Percentiles rank a stretch among this genome's conserved stretches.
Conservation (phyloP, 2,888 invertebrate genomes). For the Nowickia ferox region DNA sequence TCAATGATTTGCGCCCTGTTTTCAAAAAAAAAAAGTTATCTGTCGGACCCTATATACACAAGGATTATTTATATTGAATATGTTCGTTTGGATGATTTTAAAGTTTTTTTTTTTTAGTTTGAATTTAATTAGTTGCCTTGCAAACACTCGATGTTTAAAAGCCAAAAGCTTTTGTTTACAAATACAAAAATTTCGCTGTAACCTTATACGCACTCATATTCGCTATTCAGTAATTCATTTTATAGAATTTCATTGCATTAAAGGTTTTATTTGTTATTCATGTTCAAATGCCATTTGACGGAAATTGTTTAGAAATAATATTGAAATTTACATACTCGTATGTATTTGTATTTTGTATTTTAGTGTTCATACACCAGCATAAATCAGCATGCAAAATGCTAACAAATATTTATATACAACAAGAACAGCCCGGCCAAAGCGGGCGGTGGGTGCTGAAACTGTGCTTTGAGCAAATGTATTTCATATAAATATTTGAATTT, state of each 20-base stretch:
- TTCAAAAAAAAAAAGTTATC: too few species aligned
- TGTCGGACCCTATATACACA: too few species aligned
- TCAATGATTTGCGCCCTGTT: too few species aligned
- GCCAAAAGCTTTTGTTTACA: constrained; percentile 2
- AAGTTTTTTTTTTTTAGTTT: not conserved
- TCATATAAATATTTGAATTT: too few species aligned
- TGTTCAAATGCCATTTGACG: constrained; percentile 50
- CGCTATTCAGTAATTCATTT: constrained; percentile 6
- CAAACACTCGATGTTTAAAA: constrained; percentile 33
- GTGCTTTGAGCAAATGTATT: too few species aligned
- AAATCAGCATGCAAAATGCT: too few species aligned
- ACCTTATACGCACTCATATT: constrained; percentile 18
- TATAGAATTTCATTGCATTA: not conserved
- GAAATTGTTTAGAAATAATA: constrained; percentile 37
- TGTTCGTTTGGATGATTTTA: not conserved
- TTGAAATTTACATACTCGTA: not conserved
- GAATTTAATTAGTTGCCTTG: constrained; percentile 36
- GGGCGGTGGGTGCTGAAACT: too few species aligned
- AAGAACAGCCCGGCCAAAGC: too few species aligned
- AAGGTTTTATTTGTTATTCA: constrained; percentile 2
- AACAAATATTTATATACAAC: not conserved
- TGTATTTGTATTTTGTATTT: not conserved
- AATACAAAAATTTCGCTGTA: constrained; percentile 1
- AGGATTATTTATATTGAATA: not conserved
- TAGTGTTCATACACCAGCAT: not conserved